Base-by-base conservation (phyloP, 92 coral and sea anemone species). In the Phenganax stokvisi region DNA sequence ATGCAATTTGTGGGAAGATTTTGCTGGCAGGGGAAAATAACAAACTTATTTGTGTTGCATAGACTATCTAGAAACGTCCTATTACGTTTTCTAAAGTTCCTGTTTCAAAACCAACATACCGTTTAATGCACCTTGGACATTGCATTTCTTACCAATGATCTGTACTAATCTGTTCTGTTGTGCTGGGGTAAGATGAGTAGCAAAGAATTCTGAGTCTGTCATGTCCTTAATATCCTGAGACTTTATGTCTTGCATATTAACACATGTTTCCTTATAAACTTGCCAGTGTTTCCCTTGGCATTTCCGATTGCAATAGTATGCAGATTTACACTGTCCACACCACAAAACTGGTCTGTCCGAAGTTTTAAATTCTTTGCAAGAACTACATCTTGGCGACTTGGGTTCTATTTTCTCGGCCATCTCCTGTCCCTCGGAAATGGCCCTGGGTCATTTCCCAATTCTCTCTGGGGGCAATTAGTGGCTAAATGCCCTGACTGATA, bases 391-490 rank as follows among this genome's bases (percentile, higher is more conserved):
- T 63, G 44, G 81, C 84, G 81, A 81, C 86, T 59, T 65, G 76
- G 27, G 65, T 20, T 71, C 69, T 47, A 57, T 85, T 55, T 65
- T 82, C 62, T 67, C 84, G 86, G 81, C 91, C 79, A 77, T 77
- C 74, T 81, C 76, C 83, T 78, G 91, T 81, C 91, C 91, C 87
- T 20, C 85, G 90, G 82, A 77, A 29, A 81, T 76, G 80, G 90
- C 84, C 87, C 73, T 55, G 30, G 82, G 52, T 54, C 84, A 88
- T 87, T 89, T 89, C 90, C 88, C 86, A 37, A 55, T 6, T 57
- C 74, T 55, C 89, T 83, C 71, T 75, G 37, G 25, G 57, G 30
- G 80, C 87, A 85, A 29, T 87, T 79, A 13, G 71, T 77, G n/a
- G 84, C 85, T 12, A 89, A 31, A 30, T 89, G 92, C 15, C 87